A percentile compares a stretch with the other conserved stretches of the same genome.
Conservation (phyloP, 1,140 invertebrate species). For the Gyrodactylus bullatarudis region DNA sequence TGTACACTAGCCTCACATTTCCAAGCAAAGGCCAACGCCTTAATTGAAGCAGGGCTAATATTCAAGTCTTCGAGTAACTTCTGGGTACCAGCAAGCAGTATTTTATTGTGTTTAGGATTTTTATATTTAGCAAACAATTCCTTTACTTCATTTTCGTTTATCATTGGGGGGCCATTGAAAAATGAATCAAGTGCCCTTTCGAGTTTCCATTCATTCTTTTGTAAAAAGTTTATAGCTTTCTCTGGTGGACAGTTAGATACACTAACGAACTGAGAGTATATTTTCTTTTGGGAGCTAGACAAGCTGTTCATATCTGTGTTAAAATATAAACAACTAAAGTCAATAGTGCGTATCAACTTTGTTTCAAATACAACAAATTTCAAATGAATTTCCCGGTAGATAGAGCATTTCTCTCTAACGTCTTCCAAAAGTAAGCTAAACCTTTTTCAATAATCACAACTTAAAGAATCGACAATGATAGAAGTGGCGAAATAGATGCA, state of each 20-base stretch:
- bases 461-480: constrained; percentile 38
- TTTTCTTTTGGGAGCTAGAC: neutral
- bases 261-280: neutral
- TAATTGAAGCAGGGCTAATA: neutral
- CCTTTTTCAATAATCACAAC: too few relatives aligned
- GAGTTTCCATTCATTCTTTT: neutral
- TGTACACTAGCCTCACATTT: neutral
- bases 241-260: neutral
- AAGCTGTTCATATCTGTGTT: neutral
- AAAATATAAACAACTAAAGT: neutral
- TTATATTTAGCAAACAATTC: neutral
- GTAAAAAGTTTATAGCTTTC: neutral
- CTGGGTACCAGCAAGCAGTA: neutral
- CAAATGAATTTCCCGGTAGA: neutral
- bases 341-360: neutral
- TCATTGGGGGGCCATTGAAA: neutral
- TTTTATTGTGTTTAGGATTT: neutral
- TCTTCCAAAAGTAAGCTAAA: neutral
- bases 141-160: too few relatives aligned
- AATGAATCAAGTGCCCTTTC: neutral
- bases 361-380: neutral
- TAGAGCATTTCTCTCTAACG: neutral
- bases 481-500: constrained; percentile 24
- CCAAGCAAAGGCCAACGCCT: neutral
- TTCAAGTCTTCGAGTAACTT: neutral